Base-by-base conservation (phyloP, 2,797 vertebrate species). In the Clamator glandarius region DNA sequence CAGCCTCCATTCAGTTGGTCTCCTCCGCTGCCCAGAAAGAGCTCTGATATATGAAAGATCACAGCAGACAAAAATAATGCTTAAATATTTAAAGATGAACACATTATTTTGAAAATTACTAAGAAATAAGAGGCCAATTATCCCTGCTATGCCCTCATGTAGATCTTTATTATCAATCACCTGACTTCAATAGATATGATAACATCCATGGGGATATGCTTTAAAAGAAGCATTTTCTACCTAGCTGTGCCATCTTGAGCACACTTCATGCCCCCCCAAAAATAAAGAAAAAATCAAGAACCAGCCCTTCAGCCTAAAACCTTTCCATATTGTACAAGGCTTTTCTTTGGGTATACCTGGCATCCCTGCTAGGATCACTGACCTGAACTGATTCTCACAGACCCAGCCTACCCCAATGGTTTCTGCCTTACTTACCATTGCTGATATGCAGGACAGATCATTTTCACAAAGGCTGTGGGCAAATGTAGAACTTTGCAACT, bases 311-410 rank as follows among this genome's bases (percentile, higher is more conserved):
- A 48, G 33, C 31, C 18, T 87, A 39, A 59, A 21, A 84, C 33
- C 7, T 80, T 78, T 55, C 44, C 8, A 3, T n/a, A 10, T 8
- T 66, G 25, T 29, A 21, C 11, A 20, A 14, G 15, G 25, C 5
- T 57, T 82, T 79, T 87, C 23, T 20, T 66, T 68, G n/a, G 28
- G 41, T 61, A 15, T 59, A 44, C 28, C 24, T 64, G 41, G 42
- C 67, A 89, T 44, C 35, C 52, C 29, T 87, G 24, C 46, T 48
- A 39, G 13, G 5, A 6, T 55, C 58, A 64, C 10, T 35, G 69
- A 35, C 31, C 17, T 75, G 58, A 87, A 26, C 23, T 13, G 8
- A 8, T 28, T 61, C 28, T 19, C 0, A 0, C 17, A 44, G 70
- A 58, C 19, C 15, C 44, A 74, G 61, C 26, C 39, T 74, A 15